Evolutionary conservation across 2,888 invertebrate species (phyloP).

Genomic region (Drosophila vallismaia): DNA sequence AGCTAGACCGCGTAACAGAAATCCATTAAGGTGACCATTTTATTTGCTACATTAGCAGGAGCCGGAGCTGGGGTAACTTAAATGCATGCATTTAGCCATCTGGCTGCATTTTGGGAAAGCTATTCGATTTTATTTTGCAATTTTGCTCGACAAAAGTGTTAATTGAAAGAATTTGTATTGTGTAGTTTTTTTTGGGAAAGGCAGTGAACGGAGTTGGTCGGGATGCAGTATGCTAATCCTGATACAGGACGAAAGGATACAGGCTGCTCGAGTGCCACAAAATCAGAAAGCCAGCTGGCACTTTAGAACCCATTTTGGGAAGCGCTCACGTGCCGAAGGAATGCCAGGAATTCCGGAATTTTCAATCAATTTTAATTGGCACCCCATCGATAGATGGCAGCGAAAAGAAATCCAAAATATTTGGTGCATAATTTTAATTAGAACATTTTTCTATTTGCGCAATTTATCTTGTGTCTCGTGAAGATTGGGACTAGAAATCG

Average conservation of each 20-base stretch:
- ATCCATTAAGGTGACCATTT: constrained; percentile 79
- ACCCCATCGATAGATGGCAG: constrained; percentile 77
- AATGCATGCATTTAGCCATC: constrained; percentile 80
- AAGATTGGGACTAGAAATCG: constrained; percentile 1
- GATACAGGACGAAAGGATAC: constrained; percentile 25
- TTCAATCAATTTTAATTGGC: constrained; percentile 84
- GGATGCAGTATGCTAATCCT: constrained; percentile 31
- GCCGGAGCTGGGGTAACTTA: constrained; percentile 64
- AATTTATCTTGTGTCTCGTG: constrained; percentile 69
- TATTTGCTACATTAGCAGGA: constrained; percentile 76
- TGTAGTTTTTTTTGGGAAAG: constrained; percentile 19
- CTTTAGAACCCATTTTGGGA: constrained; percentile 9
- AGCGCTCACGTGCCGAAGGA: constrained; percentile 72
- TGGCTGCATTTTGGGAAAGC: constrained; percentile 63
- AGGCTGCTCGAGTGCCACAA: constrained; percentile 20
- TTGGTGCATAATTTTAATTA: constrained; percentile 82
- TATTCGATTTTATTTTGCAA: constrained; percentile 31
- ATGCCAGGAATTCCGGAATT: constrained; percentile 77
- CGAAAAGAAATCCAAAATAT: constrained; percentile 74
- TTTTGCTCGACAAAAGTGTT: constrained; percentile 69
- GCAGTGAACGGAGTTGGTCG: constrained; percentile 57
- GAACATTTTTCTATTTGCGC: constrained; percentile 78
- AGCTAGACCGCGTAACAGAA: constrained; percentile 76
- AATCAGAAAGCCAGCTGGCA: constrained; percentile 32
- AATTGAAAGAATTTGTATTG: constrained; percentile 56